Percentiles rank a stretch among this genome's conserved stretches.
Conservation (phyloP, 2,113 vertebrate genomes). For the Pipra filicauda region DNA sequence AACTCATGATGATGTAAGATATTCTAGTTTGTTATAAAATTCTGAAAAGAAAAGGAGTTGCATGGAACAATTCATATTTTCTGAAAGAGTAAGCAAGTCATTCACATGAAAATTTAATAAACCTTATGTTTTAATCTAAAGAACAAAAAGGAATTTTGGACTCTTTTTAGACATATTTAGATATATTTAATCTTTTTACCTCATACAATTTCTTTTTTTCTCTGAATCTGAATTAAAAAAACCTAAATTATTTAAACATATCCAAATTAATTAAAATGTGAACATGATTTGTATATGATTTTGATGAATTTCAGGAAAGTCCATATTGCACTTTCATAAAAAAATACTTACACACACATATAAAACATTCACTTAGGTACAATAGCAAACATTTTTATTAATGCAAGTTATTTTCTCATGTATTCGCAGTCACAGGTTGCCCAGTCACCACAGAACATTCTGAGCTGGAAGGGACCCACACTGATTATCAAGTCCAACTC, state of each 20-base stretch:
- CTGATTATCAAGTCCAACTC: neutral
- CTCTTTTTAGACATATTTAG: neutral
- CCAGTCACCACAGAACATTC: neutral
- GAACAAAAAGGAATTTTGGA: neutral
- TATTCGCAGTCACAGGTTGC: neutral
- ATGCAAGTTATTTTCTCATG: neutral
- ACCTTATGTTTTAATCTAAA: neutral
- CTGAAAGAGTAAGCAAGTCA: neutral
- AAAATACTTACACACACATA: neutral
- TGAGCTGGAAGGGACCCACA: neutral
- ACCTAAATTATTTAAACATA: neutral
- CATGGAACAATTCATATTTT: neutral
- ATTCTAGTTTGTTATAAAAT: neutral
- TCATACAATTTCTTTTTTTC: neutral
- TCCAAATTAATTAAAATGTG: neutral
- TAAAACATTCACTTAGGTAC: neutral
- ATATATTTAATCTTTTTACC: neutral
- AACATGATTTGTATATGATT: neutral
- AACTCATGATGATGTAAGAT: neutral
- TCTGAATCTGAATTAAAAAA: neutral
- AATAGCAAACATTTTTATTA: neutral
- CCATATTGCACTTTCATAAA: neutral
- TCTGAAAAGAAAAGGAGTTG: neutral
- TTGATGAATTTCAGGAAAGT: neutral
- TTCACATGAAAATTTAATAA: constrained; percentile 2